These are phyloP conservation scores for Chloroceryle aenea DNA, from an alignment of 2,113 vertebrate genomes.

Conservation along the genomic window DNA sequence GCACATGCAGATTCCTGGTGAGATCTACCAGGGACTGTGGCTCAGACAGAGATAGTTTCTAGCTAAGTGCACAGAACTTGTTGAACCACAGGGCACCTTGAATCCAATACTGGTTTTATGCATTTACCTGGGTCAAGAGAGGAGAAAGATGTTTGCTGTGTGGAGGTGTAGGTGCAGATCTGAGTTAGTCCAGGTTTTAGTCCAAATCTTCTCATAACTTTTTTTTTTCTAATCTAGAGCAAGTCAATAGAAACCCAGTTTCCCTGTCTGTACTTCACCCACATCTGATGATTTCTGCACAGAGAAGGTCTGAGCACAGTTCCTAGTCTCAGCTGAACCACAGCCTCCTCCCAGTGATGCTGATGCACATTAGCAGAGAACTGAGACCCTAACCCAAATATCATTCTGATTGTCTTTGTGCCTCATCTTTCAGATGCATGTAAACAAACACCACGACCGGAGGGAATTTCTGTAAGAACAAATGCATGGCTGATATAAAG, in stretches of 20 bases:
- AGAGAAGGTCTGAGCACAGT: neutral
- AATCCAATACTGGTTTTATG: neutral
- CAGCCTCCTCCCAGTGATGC: neutral
- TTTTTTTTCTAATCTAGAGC: neutral
- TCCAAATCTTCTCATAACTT: neutral
- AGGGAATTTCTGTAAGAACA: neutral
- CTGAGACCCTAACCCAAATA: neutral
- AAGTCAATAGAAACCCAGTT: neutral
- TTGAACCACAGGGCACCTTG: neutral
- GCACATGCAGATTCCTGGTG: neutral
- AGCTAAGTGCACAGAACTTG: neutral
- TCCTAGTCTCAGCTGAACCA: neutral
- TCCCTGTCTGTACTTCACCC: neutral
- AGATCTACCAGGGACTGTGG: neutral
- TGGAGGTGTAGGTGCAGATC: neutral
- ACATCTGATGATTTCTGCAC: neutral
- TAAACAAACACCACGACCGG: neutral
- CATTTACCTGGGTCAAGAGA: rapidly evolving
- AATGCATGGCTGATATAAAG: neutral
- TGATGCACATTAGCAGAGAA: neutral
- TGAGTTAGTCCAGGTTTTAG: neutral
- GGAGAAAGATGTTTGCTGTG: neutral
- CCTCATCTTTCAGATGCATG: neutral
- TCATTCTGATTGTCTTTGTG: neutral
- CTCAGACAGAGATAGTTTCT: neutral